Conservation (phyloP, 1,140 invertebrate genomes). For the Brachionus plicatilis region DNA sequence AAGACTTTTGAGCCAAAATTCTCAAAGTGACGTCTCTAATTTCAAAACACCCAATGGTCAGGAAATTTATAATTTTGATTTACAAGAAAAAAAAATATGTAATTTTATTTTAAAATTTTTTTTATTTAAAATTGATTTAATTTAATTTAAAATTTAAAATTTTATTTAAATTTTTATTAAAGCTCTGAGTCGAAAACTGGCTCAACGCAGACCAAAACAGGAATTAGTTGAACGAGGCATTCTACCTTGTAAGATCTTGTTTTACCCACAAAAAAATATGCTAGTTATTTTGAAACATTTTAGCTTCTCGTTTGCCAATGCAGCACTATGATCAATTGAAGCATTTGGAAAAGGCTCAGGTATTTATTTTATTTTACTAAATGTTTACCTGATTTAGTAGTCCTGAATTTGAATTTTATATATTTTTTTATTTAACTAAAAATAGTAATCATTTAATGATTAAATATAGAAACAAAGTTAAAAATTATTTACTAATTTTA, state of each 20-base stretch:
- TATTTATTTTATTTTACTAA: neutral
- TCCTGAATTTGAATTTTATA: neutral
- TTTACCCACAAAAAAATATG: neutral
- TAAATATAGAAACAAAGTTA: too few relatives aligned
- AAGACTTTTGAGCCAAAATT: neutral
- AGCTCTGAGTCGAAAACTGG: conserved; percentile 22
- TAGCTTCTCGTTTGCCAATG: neutral
- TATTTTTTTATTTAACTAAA: too few relatives aligned
- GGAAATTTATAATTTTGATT: neutral
- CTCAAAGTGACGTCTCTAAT: neutral
- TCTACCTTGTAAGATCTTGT: neutral
- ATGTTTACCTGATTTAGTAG: neutral
- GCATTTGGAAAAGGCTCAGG: conserved; percentile 35
- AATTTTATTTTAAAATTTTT: neutral
- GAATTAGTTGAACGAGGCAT: conserved; percentile 29
- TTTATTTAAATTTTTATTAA: conserved; percentile 9
- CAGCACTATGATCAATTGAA: conserved; percentile 20
- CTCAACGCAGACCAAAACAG: neutral
- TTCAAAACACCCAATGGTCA: neutral
- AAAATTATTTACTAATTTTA: too few relatives aligned
- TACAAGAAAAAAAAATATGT: conserved; percentile 33
- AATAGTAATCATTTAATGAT: too few relatives aligned
- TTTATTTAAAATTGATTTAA: neutral
- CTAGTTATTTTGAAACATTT: neutral
- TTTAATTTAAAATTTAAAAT: too few relatives aligned